Evolutionary conservation across 2,113 vertebrate genomes (phyloP).

Genomic region (Rattus rattus): DNA sequence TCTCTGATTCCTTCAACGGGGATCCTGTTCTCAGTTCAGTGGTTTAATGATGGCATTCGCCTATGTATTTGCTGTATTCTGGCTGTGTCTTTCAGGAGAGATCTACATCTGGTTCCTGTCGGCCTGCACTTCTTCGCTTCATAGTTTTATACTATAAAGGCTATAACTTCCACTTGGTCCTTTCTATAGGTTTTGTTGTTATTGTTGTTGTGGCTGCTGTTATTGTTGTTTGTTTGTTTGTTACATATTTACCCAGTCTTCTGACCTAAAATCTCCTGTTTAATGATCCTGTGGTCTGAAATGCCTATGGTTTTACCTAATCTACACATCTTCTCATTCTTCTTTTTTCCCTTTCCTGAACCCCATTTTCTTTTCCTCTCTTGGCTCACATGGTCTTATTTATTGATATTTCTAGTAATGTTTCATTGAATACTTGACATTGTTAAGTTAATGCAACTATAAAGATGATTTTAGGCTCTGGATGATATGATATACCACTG

Average conservation of each 20-base stretch:
- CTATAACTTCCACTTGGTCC: background rate
- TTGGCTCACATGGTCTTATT: background rate
- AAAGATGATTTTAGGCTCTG: background rate
- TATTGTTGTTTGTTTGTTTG: background rate
- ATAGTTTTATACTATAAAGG: conserved; percentile 14
- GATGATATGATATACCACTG: background rate
- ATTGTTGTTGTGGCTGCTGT: too few relatives aligned
- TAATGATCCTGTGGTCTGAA: background rate
- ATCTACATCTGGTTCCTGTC: too few relatives aligned
- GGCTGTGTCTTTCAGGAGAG: too few relatives aligned
- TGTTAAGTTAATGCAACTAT: background rate
- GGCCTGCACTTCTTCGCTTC: too few relatives aligned
- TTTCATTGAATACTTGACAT: background rate
- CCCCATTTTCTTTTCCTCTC: background rate
- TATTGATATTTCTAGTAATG: background rate
- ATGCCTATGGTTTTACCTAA: background rate
- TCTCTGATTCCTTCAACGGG: too few relatives aligned
- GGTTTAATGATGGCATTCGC: too few relatives aligned
- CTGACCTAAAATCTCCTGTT: background rate
- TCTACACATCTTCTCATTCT: fast-evolving
- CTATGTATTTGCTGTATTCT: too few relatives aligned
- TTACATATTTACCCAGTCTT: background rate
- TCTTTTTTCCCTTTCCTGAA: fast-evolving
- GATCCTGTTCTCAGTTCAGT: too few relatives aligned
- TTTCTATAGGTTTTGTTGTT: background rate